Evolutionary conservation across 2,888 invertebrate genomes (phyloP).

Genomic region (Bugulina stolonifera): DNA sequence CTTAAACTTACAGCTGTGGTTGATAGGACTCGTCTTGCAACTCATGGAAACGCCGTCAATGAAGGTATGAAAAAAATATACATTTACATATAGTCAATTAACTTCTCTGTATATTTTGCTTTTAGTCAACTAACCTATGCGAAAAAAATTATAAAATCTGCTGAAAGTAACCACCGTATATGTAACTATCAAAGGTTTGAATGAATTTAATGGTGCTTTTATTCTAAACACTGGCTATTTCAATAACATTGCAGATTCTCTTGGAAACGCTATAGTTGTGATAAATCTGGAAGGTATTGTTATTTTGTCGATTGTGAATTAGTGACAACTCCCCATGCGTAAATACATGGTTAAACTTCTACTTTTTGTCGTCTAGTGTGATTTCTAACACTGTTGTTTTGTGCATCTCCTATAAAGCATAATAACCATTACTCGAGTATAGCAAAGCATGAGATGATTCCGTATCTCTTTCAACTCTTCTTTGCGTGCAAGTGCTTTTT

Average conservation of each 20-base stretch:
- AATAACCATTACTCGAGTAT: too few relatives aligned
- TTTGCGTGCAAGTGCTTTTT: too few relatives aligned
- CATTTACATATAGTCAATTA: too few relatives aligned
- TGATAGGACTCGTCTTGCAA: background rate
- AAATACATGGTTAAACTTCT: background rate
- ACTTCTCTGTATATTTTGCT: too few relatives aligned
- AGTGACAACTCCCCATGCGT: background rate
- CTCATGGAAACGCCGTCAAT: background rate
- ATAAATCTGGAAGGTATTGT: slow-evolving; percentile 12
- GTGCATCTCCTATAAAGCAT: background rate
- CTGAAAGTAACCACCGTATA: too few relatives aligned
- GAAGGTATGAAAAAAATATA: background rate
- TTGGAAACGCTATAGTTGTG: background rate
- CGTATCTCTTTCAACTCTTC: too few relatives aligned
- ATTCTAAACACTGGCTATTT: too few relatives aligned
- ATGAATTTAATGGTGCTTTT: too few relatives aligned
- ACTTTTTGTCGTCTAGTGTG: background rate
- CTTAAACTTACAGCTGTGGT: background rate
- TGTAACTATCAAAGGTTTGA: too few relatives aligned
- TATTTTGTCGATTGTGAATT: background rate
- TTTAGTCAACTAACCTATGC: too few relatives aligned
- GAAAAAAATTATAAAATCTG: too few relatives aligned
- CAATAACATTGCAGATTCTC: background rate
- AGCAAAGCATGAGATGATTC: too few relatives aligned
- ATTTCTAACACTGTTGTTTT: background rate